These are phyloP conservation scores for Montipora capitata DNA, from an alignment of 92 coral and sea anemone species.

Conservation along the genomic window DNA sequence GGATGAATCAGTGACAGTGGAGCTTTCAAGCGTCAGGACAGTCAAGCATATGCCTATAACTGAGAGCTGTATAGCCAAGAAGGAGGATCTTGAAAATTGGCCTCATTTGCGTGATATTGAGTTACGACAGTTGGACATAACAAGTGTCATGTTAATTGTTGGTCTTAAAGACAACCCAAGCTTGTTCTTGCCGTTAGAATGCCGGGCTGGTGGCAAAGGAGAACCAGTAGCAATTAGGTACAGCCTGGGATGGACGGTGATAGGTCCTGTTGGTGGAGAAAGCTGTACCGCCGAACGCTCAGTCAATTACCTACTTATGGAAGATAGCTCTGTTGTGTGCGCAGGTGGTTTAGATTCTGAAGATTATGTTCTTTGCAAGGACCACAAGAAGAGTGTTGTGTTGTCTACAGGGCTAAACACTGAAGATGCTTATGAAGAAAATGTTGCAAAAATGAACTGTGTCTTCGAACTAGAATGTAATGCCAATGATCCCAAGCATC, in stretches of 20 bases:
- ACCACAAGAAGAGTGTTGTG: no score
- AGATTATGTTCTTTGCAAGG: background rate
- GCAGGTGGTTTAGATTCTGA: background rate
- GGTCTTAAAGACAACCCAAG: no score
- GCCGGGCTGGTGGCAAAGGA: background rate
- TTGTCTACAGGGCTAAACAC: no score
- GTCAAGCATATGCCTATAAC: conserved; percentile 77
- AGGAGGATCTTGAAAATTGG: no score
- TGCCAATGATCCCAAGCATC: background rate
- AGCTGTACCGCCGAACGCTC: background rate
- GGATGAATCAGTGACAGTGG: conserved; percentile 60
- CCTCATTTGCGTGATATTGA: no score
- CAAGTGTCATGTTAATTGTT: no score
- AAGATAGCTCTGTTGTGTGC: background rate
- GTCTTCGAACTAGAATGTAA: background rate
- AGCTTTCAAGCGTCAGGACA: conserved; percentile 71
- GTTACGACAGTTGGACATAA: no score
- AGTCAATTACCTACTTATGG: background rate
- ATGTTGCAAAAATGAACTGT: no score
- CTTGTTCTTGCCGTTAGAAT: no score
- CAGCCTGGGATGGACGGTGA: conserved; percentile 5
- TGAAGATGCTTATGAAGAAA: no score
- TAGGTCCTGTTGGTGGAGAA: conserved; percentile 12
- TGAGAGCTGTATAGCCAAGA: conserved; percentile 32
- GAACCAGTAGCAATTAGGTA: background rate